A percentile compares a stretch with the other conserved stretches of the same genome.
These are phyloP conservation scores for Eunapius fragilis DNA, from an alignment of 37 sponge, comb jelly and placozoan genomes.

Conservation along the genomic window DNA sequence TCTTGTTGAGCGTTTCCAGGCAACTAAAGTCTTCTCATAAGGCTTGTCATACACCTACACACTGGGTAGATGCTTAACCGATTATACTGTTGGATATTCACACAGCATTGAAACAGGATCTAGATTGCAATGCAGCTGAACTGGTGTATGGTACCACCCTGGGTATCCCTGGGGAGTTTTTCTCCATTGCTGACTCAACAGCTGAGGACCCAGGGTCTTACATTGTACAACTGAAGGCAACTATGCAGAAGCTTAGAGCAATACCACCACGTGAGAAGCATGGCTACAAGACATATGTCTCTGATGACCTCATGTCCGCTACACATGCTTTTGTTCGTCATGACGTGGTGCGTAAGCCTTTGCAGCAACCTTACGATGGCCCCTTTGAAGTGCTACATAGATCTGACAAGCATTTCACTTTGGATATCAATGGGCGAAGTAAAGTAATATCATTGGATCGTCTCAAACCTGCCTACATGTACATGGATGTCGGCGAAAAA, in stretches of 20 bases:
- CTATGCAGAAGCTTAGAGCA: constrained; percentile 19
- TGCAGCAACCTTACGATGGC: constrained; percentile 49
- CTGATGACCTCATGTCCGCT: background rate
- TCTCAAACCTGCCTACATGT: constrained; percentile 33
- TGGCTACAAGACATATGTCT: background rate
- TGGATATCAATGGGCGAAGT: constrained; percentile 3
- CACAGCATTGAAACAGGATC: constrained; percentile 39
- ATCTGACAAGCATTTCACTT: constrained; percentile 26
- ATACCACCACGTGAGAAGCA: background rate
- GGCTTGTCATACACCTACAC: background rate
- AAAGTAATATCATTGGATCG: constrained; percentile 33
- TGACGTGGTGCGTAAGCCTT: constrained; percentile 24
- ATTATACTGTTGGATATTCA: constrained; percentile 44
- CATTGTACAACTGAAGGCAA: constrained; percentile 10
- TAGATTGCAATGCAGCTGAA: constrained; percentile 52
- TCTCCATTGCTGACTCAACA: background rate
- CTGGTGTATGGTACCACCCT: constrained; percentile 42
- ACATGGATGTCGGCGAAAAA: too few relatives aligned
- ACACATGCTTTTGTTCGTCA: constrained; percentile 43
- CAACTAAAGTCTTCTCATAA: constrained; percentile 59
- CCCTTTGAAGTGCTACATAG: constrained; percentile 33
- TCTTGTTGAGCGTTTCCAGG: constrained; percentile 55
- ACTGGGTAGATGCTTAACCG: constrained; percentile 31
- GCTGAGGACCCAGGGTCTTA: background rate
- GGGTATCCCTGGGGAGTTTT: constrained; percentile 41